Conservation (phyloP, 2,888 invertebrate species). For the Drosophila antonietae region DNA sequence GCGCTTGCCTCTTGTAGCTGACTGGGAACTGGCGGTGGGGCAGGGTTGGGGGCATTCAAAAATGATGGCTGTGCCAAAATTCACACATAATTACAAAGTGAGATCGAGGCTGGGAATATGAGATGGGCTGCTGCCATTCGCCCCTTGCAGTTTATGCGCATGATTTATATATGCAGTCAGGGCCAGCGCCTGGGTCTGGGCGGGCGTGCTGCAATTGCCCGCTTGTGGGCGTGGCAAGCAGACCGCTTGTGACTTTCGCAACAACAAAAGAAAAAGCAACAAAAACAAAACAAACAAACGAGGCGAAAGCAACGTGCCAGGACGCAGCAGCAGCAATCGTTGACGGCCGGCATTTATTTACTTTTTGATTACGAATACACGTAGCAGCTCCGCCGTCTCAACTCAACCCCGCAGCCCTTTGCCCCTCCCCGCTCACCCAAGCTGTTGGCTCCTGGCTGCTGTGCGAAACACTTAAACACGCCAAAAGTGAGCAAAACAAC, state of each 20-base stretch:
- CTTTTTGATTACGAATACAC: conserved; percentile 68
- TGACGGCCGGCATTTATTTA: conserved; percentile 70
- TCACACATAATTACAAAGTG: conserved; percentile 76
- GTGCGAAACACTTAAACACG: conserved; percentile 83
- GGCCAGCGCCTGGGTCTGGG: conserved; percentile 22
- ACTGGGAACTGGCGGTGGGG: background rate
- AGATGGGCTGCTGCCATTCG: conserved; percentile 17
- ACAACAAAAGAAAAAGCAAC: conserved; percentile 3
- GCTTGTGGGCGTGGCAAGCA: conserved; percentile 71
- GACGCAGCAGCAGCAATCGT: conserved; percentile 16
- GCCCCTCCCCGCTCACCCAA: conserved; percentile 6
- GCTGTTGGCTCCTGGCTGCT: conserved; percentile 39
- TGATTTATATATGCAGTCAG: conserved; percentile 51
- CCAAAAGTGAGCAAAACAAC: conserved; percentile 84
- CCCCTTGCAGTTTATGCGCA: conserved; percentile 30
- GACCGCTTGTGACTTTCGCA: conserved; percentile 64
- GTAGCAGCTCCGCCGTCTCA: background rate
- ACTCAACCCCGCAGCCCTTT: background rate
- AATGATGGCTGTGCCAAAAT: conserved; percentile 64
- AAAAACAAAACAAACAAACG: conserved; percentile 63
- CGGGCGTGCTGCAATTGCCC: conserved; percentile 43
- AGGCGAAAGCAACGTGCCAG: conserved; percentile 50
- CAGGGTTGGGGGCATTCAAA: conserved; percentile 17
- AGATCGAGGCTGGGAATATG: conserved; percentile 17
- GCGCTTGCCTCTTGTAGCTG: conserved; percentile 4